Base-by-base conservation (phyloP, 2,888 invertebrate genomes). In the Maniola hyperantus region DNA sequence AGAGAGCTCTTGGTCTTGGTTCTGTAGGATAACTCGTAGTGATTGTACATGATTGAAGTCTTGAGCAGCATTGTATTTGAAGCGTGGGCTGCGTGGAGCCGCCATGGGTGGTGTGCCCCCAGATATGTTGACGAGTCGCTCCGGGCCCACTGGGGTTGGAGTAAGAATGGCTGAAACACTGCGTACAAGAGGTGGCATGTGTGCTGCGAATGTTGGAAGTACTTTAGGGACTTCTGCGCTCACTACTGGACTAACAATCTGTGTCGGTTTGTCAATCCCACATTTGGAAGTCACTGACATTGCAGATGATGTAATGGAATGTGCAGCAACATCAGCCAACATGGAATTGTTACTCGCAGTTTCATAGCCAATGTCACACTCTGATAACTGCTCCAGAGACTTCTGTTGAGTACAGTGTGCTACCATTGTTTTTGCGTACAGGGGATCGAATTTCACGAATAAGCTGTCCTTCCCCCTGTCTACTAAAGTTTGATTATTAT, bases 361-460 rank as follows among this genome's bases (percentile, higher is more conserved):
- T 78, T 91, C 91, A 76, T 92, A 92, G 0, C 91, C 91, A 55
- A 85, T 76, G 77, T 92, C 91, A 73, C 76, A 80, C 60, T 91
- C 90, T 2, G 77, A 79, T 0, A 83, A 80, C 63, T 86, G 84
- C 18, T 77, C 75, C 57, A 72, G 73, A 18, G 83, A 80, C 48
- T 82, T 83, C 57, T 80, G 76, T 51, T 78, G 75, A 15, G 74
- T 64, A 60, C 78, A 75, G 64, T 72, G 15, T 5, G 76, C 68
- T 59, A 76, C 76, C 55, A 79, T 78, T 34, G 77, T 79, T 54
- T 78, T 78, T 8, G 91, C 84, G 77, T 90, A 91, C 34, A 94
- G 76, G 2, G 94, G 94, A 78, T 94, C 94, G 75, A 94, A 94
- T 74, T 94, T 95, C 10, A 95, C 93, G 84, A 95, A 95, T 57